Conservation (phyloP, 2,888 invertebrate genomes). For the Scaptomyza flava region DNA sequence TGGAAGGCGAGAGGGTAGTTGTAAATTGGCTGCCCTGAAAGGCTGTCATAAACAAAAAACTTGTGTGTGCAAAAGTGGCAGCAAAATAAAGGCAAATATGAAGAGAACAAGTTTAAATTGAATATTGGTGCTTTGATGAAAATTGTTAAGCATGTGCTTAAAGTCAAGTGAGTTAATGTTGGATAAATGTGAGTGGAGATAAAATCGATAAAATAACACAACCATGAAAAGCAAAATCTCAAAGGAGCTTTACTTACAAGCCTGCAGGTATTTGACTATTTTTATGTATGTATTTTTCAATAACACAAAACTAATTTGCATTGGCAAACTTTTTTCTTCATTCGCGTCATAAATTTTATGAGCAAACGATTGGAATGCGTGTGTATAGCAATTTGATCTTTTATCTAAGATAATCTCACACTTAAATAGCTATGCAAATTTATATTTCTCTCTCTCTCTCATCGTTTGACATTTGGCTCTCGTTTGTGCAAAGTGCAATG, state of each 20-base stretch:
- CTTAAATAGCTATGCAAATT: not conserved
- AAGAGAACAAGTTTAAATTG: constrained; percentile 28
- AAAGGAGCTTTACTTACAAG: not conserved
- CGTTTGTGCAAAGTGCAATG: not conserved
- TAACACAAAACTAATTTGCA: not conserved
- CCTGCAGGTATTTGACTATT: not conserved
- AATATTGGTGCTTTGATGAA: constrained; percentile 25
- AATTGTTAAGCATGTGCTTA: not conserved
- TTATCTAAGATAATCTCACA: not conserved
- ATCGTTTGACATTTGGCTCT: not conserved
- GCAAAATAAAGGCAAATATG: constrained; percentile 4
- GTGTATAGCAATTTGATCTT: not conserved
- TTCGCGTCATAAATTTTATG: not conserved
- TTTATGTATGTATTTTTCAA: too few species aligned
- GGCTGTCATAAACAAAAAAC: constrained; percentile 69
- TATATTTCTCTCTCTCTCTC: not conserved
- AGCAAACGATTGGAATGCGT: not conserved
- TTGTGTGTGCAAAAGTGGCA: constrained; percentile 18
- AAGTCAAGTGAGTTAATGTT: constrained; percentile 1
- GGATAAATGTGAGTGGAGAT: constrained; percentile 2
- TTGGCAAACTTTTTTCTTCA: not conserved
- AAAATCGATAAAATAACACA: not conserved
- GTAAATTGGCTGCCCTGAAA: constrained; percentile 17
- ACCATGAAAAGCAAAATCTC: not conserved
- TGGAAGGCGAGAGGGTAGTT: not conserved